These are phyloP conservation scores for Emydoidea blandingii DNA, from an alignment of 2,797 vertebrate species.

Conservation along the genomic window DNA sequence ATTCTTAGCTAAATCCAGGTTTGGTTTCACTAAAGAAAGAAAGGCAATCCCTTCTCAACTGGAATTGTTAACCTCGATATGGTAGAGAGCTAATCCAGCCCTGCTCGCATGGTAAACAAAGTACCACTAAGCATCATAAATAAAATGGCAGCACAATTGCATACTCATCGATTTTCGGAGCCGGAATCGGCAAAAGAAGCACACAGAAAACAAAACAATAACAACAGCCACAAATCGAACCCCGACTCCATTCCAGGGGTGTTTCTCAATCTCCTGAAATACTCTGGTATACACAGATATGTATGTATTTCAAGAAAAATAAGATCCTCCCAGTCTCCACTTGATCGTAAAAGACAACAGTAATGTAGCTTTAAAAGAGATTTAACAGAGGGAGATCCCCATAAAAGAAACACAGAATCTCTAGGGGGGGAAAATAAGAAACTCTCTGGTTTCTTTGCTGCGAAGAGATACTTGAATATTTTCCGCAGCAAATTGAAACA, in stretches of 20 bases:
- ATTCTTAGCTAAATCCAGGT: constrained; percentile 9
- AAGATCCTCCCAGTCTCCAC: constrained; percentile 44
- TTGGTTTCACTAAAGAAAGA: constrained; percentile 28
- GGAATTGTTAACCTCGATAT: background rate
- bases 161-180: constrained; percentile 73
- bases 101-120: constrained; percentile 70
- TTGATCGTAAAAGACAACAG: constrained; percentile 64
- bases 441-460: constrained; percentile 61
- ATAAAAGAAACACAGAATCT: constrained; percentile 55
- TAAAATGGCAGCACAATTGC: constrained; percentile 80
- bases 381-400: constrained; percentile 59
- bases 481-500: constrained; percentile 80
- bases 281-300: background rate
- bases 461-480: constrained; percentile 69
- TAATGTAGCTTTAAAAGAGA: constrained; percentile 39
- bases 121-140: constrained; percentile 77
- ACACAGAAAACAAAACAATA: constrained; percentile 26
- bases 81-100: constrained; percentile 29
- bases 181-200: constrained; percentile 61
- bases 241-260: constrained; percentile 22
- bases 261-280: background rate
- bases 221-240: background rate
- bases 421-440: constrained; percentile 66
- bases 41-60: background rate
- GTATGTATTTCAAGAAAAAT: background rate